Conservation (phyloP, 2,888 invertebrate species). For the Conistra vaccinii region DNA sequence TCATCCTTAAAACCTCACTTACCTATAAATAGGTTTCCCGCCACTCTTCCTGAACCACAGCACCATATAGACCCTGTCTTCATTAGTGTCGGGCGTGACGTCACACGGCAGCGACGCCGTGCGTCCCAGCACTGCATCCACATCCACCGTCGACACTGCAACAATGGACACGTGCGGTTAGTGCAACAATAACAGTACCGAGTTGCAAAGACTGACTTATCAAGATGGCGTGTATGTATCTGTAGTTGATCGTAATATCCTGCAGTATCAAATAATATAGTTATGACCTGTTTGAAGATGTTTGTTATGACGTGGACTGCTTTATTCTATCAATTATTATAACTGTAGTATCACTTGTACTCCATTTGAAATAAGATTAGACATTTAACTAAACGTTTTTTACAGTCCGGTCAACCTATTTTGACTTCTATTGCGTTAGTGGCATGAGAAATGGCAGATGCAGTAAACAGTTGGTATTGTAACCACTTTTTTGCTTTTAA, state of each 20-base stretch:
- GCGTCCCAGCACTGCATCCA: conserved; percentile 96
- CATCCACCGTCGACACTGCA: conserved; percentile 89
- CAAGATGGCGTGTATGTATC: not conserved
- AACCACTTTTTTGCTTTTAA: no score
- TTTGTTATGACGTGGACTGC: not conserved
- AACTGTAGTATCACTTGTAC: no score
- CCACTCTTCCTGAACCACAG: conserved; percentile 97
- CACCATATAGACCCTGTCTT: conserved; percentile 97
- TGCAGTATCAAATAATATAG: not conserved
- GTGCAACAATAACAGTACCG: conserved; percentile 10
- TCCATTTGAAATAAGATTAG: no score
- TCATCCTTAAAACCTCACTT: conserved; percentile 12
- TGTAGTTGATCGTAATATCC: not conserved
- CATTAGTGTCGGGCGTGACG: conserved; percentile 95
- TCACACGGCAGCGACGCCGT: conserved; percentile 97
- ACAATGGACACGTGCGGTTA: conserved; percentile 66
- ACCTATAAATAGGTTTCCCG: conserved; percentile 98
- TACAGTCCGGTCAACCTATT: no score
- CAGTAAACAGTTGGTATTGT: no score
- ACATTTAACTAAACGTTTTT: no score
- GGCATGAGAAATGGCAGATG: no score
- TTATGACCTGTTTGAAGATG: not conserved
- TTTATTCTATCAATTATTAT: not conserved
- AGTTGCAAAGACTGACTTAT: not conserved
- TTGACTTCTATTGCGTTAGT: no score